Base-by-base conservation (phyloP, 2,797 vertebrate species). In the Sparus aurata region DNA sequence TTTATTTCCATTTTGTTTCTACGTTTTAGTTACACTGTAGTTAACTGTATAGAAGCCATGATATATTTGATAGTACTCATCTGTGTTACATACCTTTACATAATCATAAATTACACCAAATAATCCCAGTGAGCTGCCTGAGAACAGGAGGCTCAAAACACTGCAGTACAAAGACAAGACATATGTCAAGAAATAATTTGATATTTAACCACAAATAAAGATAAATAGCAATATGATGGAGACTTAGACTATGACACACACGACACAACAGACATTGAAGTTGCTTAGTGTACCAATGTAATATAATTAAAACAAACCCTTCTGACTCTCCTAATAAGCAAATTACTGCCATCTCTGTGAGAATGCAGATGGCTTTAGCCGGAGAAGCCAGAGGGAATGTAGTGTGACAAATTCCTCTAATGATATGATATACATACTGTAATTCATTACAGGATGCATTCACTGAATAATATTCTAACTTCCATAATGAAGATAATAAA, bases 401-500 rank as follows among this genome's bases (percentile, higher is more conserved):
- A 25, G 25, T 43, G 58, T 75, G 73, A 81, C 76, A 83, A 60
- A 61, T 73, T 63, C 22, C 66, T 20, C 41, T 72, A 73, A 83
- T 90, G 73, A 76, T 46, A 77, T 73, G n/a, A 69, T 46, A 50
- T 45, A 79, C 50, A 79, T 69, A 77, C 17, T 81, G 62, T 80
- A 80, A 82, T 87, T 84, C 54, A 87, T 90, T 86, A 85, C 75
- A 75, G 65, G 75, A 67, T 79, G 75, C 74, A 77, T 76, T 85
- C 72, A 64, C 59, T 71, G 69, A 90, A 83, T 75, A 79, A 73
- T 70, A 85, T 81, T 72, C 66, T 74, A 69, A 75, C 64, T 83
- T 78, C 69, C 66, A 76, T 85, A 90, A 92, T 90, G 76, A 91
- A 77, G 72, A 86, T 79, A 70, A 90, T 88, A 62, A 85, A 87